Base-by-base conservation (phyloP, 1,140 invertebrate species). In the Mizuhopecten yessoensis region DNA sequence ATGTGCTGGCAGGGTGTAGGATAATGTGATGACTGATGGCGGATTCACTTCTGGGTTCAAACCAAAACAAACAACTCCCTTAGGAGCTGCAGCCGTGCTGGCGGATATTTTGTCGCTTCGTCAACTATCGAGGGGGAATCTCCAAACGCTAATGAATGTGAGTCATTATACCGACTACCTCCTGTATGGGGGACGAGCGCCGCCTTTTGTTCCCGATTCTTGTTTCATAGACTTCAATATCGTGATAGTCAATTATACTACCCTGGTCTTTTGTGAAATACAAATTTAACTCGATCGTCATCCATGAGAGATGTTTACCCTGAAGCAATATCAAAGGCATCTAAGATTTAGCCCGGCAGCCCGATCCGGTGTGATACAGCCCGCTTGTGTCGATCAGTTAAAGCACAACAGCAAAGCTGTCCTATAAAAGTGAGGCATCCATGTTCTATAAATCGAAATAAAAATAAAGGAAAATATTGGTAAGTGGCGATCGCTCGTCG, bases 21-120 rank as follows among this genome's bases (percentile, higher is more conserved):
- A 29, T 45, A 29, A 75, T 75, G 57, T 75, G 57, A n/a, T 75
- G 57, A 75, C n/a, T 75, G 57, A 75, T 29, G 57, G 3, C n/a
- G 57, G 57, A 5, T 29, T 75, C 45, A 11, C 7, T 57, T 3
- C 23, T 29, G 29, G 57, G 0, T n/a, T 5, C 2, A 17, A 29
- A n/a, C 57, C 57, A 75, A 75, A 75, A 75, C 57, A 75, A 75
- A 75, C 57, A 75, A 5, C 57, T 75, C 57, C 57, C 57, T 75
- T 2, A 75, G 57, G 57, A 75, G 23, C 57, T 75, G 57, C n/a
- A 29, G 23, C 57, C 23, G 23, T 75, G 57, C 57, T 75, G 57
- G 57, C 57, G 57, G 57, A 29, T 29, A 75, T 75, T 1, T n/a
- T 75, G 57, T 75, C 57, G 10, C 42, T 20, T 45, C 42, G 57